Conservation (phyloP, 1,140 invertebrate genomes). For the Pollicipes pollicipes region DNA sequence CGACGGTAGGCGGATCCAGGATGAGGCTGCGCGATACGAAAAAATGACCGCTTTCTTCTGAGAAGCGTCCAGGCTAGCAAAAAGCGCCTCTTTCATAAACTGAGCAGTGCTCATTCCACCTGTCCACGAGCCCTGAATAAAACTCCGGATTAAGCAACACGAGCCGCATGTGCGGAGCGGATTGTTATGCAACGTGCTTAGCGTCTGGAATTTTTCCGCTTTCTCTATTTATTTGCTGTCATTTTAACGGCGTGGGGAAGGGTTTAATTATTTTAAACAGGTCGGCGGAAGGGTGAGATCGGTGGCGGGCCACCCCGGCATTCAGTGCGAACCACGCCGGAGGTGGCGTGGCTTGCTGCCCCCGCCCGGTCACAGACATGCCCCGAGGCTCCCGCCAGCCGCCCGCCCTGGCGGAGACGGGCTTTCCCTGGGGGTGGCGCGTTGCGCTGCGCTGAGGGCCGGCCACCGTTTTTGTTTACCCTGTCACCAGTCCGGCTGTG, state of each 20-base stretch:
- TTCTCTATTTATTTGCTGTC: constrained; percentile 1
- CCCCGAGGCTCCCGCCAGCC: not conserved
- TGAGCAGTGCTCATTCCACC: too few species aligned
- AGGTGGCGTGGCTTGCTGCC: too few species aligned
- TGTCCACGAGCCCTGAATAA: too few species aligned
- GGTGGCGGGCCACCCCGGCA: not conserved
- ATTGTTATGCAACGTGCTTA: not conserved
- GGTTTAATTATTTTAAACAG: not conserved
- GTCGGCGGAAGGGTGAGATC: not conserved
- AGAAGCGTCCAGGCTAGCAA: too few species aligned
- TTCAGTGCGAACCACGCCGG: not conserved
- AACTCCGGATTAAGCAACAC: too few species aligned
- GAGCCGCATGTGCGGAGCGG: too few species aligned
- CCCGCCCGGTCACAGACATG: not conserved
- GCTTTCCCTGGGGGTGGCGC: too few species aligned
- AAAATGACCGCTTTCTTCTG: too few species aligned
- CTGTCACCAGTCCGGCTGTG: not conserved
- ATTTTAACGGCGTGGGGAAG: not conserved
- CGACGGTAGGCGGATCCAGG: too few species aligned
- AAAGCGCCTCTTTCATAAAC: too few species aligned
- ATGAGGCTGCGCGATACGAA: too few species aligned
- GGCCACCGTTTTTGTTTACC: not conserved
- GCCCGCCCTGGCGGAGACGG: too few species aligned
- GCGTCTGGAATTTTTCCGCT: not conserved
- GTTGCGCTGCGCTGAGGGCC: not conserved